Percentiles rank a stretch among this genome's conserved stretches.
phyloP scores from a whole-genome alignment of 2,888 invertebrate species.

The Eupeodes luniger region DNA sequence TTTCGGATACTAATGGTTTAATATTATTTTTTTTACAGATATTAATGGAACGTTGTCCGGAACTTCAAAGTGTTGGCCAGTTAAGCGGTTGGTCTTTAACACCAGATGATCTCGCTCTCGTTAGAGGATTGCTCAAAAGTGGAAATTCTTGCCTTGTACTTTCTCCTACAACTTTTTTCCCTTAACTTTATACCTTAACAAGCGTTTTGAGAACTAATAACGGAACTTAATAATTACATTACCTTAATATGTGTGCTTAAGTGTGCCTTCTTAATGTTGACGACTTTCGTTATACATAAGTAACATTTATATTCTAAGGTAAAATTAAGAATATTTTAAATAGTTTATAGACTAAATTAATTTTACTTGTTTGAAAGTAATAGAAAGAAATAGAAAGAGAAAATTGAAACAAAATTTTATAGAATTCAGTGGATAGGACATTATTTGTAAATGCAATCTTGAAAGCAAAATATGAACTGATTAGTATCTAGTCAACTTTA shows the following conservation, averaged over 20 bases:
- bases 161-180: constrained; percentile 86
- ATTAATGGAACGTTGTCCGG: constrained; percentile 88
- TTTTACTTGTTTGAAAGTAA: neutral
- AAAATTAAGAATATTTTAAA: neutral
- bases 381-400: too few relatives aligned
- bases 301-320: neutral
- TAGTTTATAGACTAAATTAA: neutral
- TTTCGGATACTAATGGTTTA: neutral
- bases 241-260: neutral
- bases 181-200: constrained; percentile 77
- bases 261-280: constrained; percentile 8
- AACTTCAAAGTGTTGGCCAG: constrained; percentile 87
- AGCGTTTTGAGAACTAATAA: constrained; percentile 48
- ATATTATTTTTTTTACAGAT: constrained; percentile 80
- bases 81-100: constrained; percentile 88
- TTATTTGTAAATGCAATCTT: too few relatives aligned
- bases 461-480: too few relatives aligned
- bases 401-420: too few relatives aligned
- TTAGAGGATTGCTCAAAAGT: constrained; percentile 87
- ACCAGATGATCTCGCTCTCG: constrained; percentile 88
- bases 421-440: too few relatives aligned
- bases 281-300: neutral
- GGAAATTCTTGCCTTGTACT: constrained; percentile 88
- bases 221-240: neutral
- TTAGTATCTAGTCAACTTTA: too few relatives aligned